Conservation (phyloP, 2,888 invertebrate species). For the Urechis unicinctus region DNA sequence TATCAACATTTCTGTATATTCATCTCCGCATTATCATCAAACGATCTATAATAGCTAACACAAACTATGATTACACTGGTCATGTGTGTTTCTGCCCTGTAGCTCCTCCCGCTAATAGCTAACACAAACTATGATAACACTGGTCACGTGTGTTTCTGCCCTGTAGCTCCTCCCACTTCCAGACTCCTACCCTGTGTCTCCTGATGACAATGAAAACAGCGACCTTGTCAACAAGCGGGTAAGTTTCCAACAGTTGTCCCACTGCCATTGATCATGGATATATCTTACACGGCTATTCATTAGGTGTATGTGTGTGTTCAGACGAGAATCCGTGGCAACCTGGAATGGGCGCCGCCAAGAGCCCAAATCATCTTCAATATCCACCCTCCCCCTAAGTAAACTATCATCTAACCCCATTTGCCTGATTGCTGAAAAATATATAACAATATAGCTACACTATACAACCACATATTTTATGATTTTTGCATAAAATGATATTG, state of each 20-base stretch:
- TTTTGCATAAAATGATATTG: background rate
- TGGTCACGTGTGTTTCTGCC: too few species aligned
- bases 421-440: too few species aligned
- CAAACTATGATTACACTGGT: too few species aligned
- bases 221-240: too few species aligned
- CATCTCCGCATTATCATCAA: too few species aligned
- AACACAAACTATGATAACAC: too few species aligned
- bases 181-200: constrained; percentile 64
- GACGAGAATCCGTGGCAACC: constrained; percentile 64
- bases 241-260: too few species aligned
- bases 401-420: too few species aligned
- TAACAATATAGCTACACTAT: too few species aligned
- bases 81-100: constrained; percentile 16
- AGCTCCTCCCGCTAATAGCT: constrained; percentile 67
- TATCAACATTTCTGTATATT: too few species aligned
- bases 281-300: background rate
- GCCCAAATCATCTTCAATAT: constrained; percentile 76
- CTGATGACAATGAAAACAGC: constrained; percentile 59
- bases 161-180: constrained; percentile 66
- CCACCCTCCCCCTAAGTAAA: constrained; percentile 65
- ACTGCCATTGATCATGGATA: too few species aligned
- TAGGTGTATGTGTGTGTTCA: constrained; percentile 21
- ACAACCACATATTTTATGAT: background rate
- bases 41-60: too few species aligned
- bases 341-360: constrained; percentile 78